Percentiles rank a stretch among this genome's conserved stretches.
Conservation (phyloP, 2,113 vertebrate species). For the Hypanus sabinus region DNA sequence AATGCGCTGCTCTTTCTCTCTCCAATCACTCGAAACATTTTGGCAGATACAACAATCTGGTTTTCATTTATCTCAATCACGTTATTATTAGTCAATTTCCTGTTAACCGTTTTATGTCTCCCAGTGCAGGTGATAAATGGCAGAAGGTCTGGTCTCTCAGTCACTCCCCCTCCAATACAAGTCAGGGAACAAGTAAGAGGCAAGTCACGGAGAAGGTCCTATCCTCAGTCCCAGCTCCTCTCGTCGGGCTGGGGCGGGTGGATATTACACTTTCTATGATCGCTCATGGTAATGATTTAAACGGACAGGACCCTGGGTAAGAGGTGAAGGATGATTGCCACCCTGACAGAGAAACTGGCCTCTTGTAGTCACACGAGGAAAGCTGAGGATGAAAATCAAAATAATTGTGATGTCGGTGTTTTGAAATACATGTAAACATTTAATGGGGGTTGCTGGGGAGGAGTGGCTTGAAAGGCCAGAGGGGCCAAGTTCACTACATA, state of each 20-base stretch:
- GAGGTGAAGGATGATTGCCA: background rate
- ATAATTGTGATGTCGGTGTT: too few species aligned
- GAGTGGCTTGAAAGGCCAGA: too few species aligned
- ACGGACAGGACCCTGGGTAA: background rate
- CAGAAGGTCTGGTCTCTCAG: background rate
- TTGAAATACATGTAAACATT: too few species aligned
- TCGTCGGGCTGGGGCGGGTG: background rate
- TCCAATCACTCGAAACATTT: constrained; percentile 18
- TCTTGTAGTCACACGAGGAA: too few species aligned
- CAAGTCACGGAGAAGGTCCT: background rate
- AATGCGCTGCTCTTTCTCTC: background rate
- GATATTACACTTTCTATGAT: background rate
- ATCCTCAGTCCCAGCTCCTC: background rate
- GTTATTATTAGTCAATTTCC: constrained; percentile 37
- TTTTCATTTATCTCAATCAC: constrained; percentile 1
- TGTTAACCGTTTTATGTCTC: constrained; percentile 15
- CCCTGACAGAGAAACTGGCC: background rate
- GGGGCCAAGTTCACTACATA: too few species aligned
- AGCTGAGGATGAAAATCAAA: too few species aligned
- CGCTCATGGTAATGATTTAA: background rate
- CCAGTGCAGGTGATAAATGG: constrained; percentile 26
- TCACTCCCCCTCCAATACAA: background rate
- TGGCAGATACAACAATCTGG: constrained; percentile 4
- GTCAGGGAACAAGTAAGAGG: background rate
- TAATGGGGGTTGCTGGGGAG: too few species aligned